phyloP scores from a whole-genome alignment of 2,888 invertebrate genomes.

The Spodoptera littoralis region DNA sequence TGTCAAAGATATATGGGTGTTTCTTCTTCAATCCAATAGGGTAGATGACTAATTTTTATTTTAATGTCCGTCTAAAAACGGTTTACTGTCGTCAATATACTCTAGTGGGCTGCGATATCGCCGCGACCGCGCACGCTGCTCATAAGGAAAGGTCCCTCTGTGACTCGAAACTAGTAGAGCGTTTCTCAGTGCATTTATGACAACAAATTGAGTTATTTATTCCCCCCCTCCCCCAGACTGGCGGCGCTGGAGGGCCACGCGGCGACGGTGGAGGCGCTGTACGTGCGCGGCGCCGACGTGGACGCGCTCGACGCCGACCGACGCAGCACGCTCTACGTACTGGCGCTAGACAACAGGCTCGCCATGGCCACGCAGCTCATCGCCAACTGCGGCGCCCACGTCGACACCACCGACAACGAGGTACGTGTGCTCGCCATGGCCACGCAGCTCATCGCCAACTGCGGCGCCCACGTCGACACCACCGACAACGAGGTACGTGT shows the following conservation, averaged over 20 bases:
- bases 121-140: no score
- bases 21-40: no score
- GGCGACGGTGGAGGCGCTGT: conserved; percentile 92
- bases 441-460: conserved; percentile 93
- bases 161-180: no score
- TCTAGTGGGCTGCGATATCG: no score
- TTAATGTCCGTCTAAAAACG: no score
- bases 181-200: no score
- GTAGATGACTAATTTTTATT: no score
- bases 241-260: conserved; percentile 96
- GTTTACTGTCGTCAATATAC: no score
- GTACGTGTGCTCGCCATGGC: conserved; percentile 91
- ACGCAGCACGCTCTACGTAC: conserved; percentile 96
- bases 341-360: conserved; percentile 95
- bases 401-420: conserved; percentile 96
- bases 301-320: conserved; percentile 97
- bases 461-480: conserved; percentile 94
- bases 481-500: conserved; percentile 93
- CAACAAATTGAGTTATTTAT: not conserved
- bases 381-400: conserved; percentile 93
- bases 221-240: conserved; percentile 80
- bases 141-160: no score
- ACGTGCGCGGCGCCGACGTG: conserved; percentile 93
- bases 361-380: conserved; percentile 95
- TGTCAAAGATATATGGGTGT: no score